Conservation (phyloP, 2,113 vertebrate species). For the Leptodactylus fuscus region DNA sequence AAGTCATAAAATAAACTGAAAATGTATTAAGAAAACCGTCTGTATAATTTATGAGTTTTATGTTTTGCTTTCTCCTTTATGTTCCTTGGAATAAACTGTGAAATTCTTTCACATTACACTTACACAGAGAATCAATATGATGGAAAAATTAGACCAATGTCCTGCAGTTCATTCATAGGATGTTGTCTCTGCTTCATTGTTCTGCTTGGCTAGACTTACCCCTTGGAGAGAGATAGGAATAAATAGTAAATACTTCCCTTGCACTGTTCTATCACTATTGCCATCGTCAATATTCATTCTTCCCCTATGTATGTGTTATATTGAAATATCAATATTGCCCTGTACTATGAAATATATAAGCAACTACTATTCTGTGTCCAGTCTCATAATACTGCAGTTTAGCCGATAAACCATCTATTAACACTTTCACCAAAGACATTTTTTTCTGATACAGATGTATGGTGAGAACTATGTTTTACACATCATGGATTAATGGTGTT, state of each 20-base stretch:
- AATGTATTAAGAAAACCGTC: not conserved
- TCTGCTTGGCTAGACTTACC: not conserved
- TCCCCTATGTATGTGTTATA: constrained; percentile 53
- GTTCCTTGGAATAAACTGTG: constrained; percentile 1
- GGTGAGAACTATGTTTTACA: no score
- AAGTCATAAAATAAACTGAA: constrained; percentile 7
- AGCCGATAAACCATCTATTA: constrained; percentile 58
- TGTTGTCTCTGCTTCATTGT: not conserved
- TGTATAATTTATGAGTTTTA: constrained; percentile 27
- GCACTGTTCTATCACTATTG: constrained; percentile 30
- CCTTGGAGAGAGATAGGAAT: constrained; percentile 10
- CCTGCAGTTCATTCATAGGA: not conserved
- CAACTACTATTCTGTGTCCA: constrained; percentile 28
- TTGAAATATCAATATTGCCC: constrained; percentile 55
- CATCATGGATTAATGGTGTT: not conserved
- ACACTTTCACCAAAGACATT: not conserved
- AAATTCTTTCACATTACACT: constrained; percentile 29
- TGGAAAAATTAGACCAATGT: not conserved
- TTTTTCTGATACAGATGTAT: not conserved
- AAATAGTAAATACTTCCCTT: constrained; percentile 36
- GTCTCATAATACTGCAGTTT: constrained; percentile 55
- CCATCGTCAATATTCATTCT: constrained; percentile 35
- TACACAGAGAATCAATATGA: constrained; percentile 30
- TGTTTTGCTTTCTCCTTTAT: constrained; percentile 20
- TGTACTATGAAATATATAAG: constrained; percentile 51